A percentile compares a stretch with the other conserved stretches of the same genome.
Evolutionary conservation across 30 jellyfish, hydroid and myxozoan species (phyloP).

Genomic region (Aurelia aurita complex sp. Pacific): DNA sequence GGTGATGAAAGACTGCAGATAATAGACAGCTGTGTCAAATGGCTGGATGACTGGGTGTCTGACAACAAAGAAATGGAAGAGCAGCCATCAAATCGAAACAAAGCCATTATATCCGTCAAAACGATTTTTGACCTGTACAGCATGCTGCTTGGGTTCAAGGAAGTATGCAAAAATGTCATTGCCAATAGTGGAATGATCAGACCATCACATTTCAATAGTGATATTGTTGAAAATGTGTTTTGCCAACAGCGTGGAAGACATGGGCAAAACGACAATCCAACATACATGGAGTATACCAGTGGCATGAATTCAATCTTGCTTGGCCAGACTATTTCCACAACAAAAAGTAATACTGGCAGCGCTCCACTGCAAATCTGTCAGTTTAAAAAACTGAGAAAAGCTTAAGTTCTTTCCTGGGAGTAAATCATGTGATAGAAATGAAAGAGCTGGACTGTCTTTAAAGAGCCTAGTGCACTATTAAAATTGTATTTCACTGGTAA

Average conservation of each 20-base stretch:
- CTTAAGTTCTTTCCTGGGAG: no score
- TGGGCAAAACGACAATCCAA: slow-evolving; percentile 26
- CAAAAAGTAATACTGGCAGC: no score
- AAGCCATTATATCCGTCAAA: slow-evolving; percentile 1
- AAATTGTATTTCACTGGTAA: no score
- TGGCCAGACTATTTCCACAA: background rate
- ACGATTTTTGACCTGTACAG: slow-evolving; percentile 9
- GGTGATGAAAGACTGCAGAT: slow-evolving; percentile 9
- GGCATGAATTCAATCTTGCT: slow-evolving; percentile 12
- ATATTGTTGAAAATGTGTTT: slow-evolving; percentile 16
- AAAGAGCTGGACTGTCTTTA: no score
- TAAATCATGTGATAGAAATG: no score
- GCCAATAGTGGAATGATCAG: background rate
- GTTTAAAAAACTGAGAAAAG: no score
- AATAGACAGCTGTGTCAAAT: slow-evolving; percentile 1
- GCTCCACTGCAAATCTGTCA: no score
- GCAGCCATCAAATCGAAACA: slow-evolving; percentile 3
- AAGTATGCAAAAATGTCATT: slow-evolving; percentile 7
- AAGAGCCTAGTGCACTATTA: no score
- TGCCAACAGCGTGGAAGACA: slow-evolving; percentile 21
- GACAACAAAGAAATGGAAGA: slow-evolving; percentile 3
- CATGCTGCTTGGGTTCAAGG: slow-evolving; percentile 17
- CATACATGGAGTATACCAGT: background rate
- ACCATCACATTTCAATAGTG: slow-evolving; percentile 4
- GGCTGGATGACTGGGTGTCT: slow-evolving; percentile 17